Conservation (phyloP, 92 coral and sea anemone species). For the Siderastrea siderea region DNA sequence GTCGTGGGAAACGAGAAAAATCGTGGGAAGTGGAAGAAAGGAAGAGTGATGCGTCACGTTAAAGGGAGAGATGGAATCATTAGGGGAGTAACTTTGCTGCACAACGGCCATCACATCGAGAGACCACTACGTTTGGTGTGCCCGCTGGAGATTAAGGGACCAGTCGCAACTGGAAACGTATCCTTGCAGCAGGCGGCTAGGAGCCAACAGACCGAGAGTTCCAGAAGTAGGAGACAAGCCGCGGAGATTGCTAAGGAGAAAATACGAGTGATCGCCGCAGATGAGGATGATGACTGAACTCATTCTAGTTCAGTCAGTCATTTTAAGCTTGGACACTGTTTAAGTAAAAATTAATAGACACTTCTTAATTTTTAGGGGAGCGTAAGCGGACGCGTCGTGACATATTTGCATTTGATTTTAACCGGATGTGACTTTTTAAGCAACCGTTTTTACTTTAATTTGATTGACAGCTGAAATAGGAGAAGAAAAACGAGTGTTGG, state of each 20-base stretch:
- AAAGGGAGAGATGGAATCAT: slow-evolving; percentile 61
- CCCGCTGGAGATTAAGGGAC: slow-evolving; percentile 44
- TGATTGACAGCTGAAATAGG: too few species aligned
- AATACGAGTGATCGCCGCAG: slow-evolving; percentile 9
- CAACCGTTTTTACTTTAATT: too few species aligned
- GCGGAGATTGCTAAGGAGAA: neutral
- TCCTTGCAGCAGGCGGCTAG: too few species aligned
- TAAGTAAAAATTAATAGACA: slow-evolving; percentile 30
- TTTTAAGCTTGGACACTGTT: slow-evolving; percentile 13
- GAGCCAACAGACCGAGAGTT: too few species aligned
- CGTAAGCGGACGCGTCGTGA: too few species aligned
- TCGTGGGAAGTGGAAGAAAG: slow-evolving; percentile 53
- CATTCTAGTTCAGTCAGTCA: slow-evolving; percentile 3
- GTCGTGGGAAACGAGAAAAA: slow-evolving; percentile 31
- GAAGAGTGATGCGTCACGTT: slow-evolving; percentile 40
- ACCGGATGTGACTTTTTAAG: too few species aligned
- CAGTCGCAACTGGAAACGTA: neutral
- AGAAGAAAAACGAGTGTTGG: too few species aligned
- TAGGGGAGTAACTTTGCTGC: slow-evolving; percentile 40
- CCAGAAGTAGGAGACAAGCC: neutral
- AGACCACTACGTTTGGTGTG: slow-evolving; percentile 51
- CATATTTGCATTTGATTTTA: neutral
- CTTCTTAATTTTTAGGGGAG: neutral
- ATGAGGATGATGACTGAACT: slow-evolving; percentile 24
- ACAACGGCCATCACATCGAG: slow-evolving; percentile 65